Conservation (phyloP, 2,113 vertebrate genomes). For the Podarcis muralis region DNA sequence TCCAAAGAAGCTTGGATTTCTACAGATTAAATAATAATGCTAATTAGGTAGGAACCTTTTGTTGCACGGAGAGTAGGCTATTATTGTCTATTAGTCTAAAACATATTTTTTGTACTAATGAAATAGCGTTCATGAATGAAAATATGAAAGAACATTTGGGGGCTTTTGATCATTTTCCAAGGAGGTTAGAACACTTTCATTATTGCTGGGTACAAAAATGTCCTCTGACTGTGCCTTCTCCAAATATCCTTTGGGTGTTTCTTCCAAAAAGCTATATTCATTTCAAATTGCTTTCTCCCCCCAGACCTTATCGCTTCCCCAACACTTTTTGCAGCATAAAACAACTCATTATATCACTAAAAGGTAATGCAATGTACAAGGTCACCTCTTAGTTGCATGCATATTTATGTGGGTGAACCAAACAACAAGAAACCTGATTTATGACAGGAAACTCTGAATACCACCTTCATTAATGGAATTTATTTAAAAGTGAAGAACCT, state of each 20-base stretch:
- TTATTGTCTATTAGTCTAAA: background rate
- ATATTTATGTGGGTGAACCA: background rate
- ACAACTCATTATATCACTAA: background rate
- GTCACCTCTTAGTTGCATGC: background rate
- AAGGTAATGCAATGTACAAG: background rate
- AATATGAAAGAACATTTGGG: background rate
- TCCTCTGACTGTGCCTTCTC: background rate
- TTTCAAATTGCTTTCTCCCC: background rate
- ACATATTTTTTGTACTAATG: background rate
- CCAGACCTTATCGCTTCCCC: background rate
- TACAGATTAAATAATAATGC: background rate
- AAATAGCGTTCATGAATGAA: background rate
- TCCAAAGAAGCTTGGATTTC: background rate
- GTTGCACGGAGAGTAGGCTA: background rate
- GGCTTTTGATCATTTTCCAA: background rate
- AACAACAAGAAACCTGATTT: background rate
- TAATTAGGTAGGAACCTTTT: too few species aligned
- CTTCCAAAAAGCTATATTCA: background rate
- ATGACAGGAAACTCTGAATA: accelerated
- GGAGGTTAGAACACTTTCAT: background rate
- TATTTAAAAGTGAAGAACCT: background rate
- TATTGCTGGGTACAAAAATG: background rate
- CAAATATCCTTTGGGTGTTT: background rate
- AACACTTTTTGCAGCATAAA: background rate
- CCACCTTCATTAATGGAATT: background rate